These are phyloP conservation scores for Cataglyphis cursor DNA, from an alignment of 2,888 invertebrate genomes.

Conservation along the genomic window DNA sequence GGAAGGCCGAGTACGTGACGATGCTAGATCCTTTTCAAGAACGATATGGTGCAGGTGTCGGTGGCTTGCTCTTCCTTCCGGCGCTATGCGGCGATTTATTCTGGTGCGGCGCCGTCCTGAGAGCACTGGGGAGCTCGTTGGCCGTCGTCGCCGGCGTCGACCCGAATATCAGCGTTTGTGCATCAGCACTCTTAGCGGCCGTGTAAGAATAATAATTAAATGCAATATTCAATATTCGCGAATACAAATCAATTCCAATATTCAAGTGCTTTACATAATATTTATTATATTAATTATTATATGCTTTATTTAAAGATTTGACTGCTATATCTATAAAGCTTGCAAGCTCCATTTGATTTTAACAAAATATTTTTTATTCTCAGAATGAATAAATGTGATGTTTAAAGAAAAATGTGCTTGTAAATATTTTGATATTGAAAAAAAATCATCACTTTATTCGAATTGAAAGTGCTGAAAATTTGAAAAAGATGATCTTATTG, in stretches of 20 bases:
- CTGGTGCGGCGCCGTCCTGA: slow-evolving; percentile 91
- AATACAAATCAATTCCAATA: background rate
- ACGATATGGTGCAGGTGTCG: slow-evolving; percentile 90
- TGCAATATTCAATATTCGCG: background rate
- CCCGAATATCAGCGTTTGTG: slow-evolving; percentile 82
- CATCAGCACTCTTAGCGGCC: slow-evolving; percentile 81
- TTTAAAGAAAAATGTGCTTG: too few species aligned
- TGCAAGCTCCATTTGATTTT: background rate
- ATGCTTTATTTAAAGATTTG: background rate
- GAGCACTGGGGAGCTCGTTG: slow-evolving; percentile 88
- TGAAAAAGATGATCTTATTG: too few species aligned
- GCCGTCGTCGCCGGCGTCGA: slow-evolving; percentile 83
- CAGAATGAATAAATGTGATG: too few species aligned
- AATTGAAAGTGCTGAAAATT: background rate
- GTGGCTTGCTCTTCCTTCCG: slow-evolving; percentile 90
- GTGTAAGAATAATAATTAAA: slow-evolving; percentile 78
- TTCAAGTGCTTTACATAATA: background rate
- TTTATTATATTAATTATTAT: too few species aligned
- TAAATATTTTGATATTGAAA: too few species aligned
- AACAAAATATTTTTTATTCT: background rate
- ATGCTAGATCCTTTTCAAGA: slow-evolving; percentile 92
- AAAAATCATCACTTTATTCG: background rate
- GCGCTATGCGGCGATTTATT: slow-evolving; percentile 91
- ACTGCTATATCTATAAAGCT: background rate
- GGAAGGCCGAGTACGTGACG: slow-evolving; percentile 90